Base-by-base conservation (phyloP, 2,113 vertebrate genomes). In the Dunckerocampus dactyliophorus region DNA sequence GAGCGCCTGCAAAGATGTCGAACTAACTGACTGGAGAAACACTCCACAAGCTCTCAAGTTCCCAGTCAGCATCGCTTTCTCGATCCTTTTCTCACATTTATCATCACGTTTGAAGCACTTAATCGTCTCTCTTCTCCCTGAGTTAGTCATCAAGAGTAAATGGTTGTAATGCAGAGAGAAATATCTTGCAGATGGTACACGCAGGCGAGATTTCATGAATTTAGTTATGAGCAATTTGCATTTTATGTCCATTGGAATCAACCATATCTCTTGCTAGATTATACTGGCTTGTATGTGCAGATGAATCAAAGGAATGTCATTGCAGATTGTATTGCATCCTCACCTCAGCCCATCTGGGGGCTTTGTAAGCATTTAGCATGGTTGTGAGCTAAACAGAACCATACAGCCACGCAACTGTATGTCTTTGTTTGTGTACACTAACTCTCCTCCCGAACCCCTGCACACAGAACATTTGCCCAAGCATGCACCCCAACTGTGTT, bases 111-210 rank as follows among this genome's bases (percentile, higher is more conserved):
- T 76, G 70, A 78, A 67, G 76, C 60, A 51, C 59, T 56, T 81
- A 81, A 85, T 87, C 75, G 69, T 59, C 70, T 61, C 7, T 8
- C 7, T 34, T 58, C 47, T 60, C 39, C 39, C 74, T 81, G 78
- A 84, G 77, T 75, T 73, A 76, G 71, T 80, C 76, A 82, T 78
- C 62, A 74, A 69, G 79, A 59, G 59, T 81, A 62, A 69, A 75
- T 16, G 66, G 63, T 53, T 42, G 71, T 45, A 67, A 75, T 54
- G 47, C 52, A 63, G 43, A 70, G 72, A 75, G 63, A 71, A 54
- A 71, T 37, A 22, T 56, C 51, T 77, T 64, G 37, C 1, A 1
- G 17, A 37, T 19, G 52, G 31, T 17, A 9, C 24, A 52, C n/a
- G 28, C 28, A 6, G 10, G 16, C n/a, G n/a, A 39, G 17, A 55